Evolutionary conservation across 1,140 invertebrate species (phyloP).

Genomic region (Thaumatotibia leucotreta): DNA sequence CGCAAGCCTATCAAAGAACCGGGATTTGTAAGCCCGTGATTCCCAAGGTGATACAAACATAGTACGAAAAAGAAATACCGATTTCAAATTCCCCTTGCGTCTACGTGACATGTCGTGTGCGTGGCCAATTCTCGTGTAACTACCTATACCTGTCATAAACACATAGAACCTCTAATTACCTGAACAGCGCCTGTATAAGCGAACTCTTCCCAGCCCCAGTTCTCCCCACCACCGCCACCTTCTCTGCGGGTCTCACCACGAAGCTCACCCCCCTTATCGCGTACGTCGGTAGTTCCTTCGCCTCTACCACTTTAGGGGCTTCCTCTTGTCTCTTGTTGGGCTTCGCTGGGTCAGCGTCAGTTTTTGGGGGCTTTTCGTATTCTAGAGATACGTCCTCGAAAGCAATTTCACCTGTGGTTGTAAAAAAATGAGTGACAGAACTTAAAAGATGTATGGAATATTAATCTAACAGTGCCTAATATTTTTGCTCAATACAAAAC

Average conservation of each 20-base stretch:
- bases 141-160: no score
- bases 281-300: constrained; percentile 51
- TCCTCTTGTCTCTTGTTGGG: constrained; percentile 12
- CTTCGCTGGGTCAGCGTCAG: constrained; percentile 8
- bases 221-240: constrained; percentile 82
- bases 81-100: no score
- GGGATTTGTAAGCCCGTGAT: no score
- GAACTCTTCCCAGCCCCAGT: constrained; percentile 87
- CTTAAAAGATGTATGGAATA: no score
- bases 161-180: no score
- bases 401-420: constrained; percentile 77
- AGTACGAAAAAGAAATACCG: no score
- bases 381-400: constrained; percentile 79
- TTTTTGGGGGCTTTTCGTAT: constrained; percentile 73
- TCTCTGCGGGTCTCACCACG: constrained; percentile 78
- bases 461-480: no score
- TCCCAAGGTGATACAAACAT: no score
- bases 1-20: no score
- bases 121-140: no score
- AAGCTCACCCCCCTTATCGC: constrained; percentile 81
- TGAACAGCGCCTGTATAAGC: constrained; percentile 82
- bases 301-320: constrained; percentile 15
- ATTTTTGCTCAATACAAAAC: no score
- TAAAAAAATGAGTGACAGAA: not conserved
- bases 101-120: no score